These are phyloP conservation scores for Saguinus midas DNA, from an alignment of 2,113 vertebrate species.

Conservation along the genomic window DNA sequence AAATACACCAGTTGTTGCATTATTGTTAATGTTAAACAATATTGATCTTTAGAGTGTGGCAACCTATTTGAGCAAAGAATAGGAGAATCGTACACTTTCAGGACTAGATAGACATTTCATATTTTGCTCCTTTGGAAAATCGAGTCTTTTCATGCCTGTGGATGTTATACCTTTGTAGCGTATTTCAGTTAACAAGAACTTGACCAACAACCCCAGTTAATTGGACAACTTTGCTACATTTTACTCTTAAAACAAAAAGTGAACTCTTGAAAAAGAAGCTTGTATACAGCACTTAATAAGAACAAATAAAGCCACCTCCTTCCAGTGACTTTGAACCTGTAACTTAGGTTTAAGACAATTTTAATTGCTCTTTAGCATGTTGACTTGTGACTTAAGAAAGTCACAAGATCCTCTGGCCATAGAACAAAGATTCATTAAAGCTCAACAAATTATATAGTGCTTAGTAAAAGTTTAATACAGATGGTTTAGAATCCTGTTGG, in stretches of 20 bases:
- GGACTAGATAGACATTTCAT: background rate
- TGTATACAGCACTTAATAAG: background rate
- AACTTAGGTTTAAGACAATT: background rate
- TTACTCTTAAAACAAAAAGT: conserved; percentile 31
- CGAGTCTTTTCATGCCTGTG: background rate
- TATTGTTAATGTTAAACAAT: background rate
- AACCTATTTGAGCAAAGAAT: background rate
- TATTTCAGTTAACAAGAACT: background rate
- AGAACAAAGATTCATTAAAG: background rate
- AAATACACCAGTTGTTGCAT: background rate
- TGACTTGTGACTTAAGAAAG: conserved; percentile 17
- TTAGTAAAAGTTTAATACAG: conserved; percentile 13
- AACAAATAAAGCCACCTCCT: background rate
- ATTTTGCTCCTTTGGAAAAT: background rate
- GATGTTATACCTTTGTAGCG: background rate
- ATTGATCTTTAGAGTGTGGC: background rate
- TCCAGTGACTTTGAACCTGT: background rate
- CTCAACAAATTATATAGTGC: background rate
- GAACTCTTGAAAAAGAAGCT: conserved; percentile 23
- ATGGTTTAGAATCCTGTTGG: conserved; percentile 31
- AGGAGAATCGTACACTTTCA: background rate
- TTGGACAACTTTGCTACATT: background rate
- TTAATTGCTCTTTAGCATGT: background rate
- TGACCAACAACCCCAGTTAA: background rate
- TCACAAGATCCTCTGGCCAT: background rate